Evolutionary conservation across 2,888 invertebrate genomes (phyloP).

Genomic region (Hylaea fasciaria): DNA sequence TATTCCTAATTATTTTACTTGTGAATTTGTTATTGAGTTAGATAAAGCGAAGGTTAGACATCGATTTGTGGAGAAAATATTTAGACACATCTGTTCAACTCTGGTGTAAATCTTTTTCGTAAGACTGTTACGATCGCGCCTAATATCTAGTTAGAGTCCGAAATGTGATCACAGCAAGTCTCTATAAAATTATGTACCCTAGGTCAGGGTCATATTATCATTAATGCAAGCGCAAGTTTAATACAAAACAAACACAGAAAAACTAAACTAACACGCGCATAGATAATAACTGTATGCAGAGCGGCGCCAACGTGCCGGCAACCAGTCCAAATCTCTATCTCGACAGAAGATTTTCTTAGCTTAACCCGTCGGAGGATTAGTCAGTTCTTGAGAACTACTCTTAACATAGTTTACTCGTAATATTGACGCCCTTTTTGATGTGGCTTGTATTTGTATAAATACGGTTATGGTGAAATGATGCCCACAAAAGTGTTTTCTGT

Average conservation of each 20-base stretch:
- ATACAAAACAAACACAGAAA: slow-evolving; percentile 34
- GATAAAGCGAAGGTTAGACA: no score
- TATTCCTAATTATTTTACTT: no score
- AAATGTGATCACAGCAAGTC: background rate
- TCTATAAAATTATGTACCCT: slow-evolving; percentile 20
- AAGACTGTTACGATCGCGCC: no score
- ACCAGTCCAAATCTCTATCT: slow-evolving; percentile 49
- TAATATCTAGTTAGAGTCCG: no score
- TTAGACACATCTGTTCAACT: no score
- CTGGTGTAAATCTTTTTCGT: no score
- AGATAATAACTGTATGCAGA: slow-evolving; percentile 49
- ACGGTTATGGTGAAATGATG: slow-evolving; percentile 37
- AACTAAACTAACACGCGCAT: slow-evolving; percentile 41
- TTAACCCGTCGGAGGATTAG: slow-evolving; percentile 68
- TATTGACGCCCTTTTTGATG: slow-evolving; percentile 50
- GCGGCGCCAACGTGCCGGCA: slow-evolving; percentile 54
- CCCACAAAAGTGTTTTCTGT: no score
- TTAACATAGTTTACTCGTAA: slow-evolving; percentile 34
- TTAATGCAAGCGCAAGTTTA: slow-evolving; percentile 3
- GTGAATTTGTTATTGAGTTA: no score
- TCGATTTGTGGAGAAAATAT: no score
- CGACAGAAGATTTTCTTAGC: slow-evolving; percentile 63
- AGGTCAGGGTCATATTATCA: slow-evolving; percentile 38
- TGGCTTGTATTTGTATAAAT: slow-evolving; percentile 29
- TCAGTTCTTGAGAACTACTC: slow-evolving; percentile 53